A percentile compares a stretch with the other conserved stretches of the same genome.
These are phyloP conservation scores for Neuroterus valhalla DNA, from an alignment of 1,140 invertebrate species.

Conservation along the genomic window DNA sequence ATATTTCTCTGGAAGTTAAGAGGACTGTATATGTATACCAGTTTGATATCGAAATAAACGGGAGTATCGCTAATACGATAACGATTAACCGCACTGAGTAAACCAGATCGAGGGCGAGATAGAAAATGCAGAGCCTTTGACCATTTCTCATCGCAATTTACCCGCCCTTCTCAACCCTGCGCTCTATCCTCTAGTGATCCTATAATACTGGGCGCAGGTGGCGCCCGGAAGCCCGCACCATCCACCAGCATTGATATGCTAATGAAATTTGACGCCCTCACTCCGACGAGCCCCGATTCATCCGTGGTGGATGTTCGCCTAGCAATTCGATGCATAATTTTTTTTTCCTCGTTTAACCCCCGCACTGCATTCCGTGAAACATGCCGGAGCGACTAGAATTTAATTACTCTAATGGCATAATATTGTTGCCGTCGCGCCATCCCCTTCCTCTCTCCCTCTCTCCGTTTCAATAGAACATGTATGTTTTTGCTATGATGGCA, in stretches of 20 bases:
- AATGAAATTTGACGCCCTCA: constrained; percentile 76
- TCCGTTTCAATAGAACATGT: background rate
- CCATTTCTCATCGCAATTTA: constrained; percentile 57
- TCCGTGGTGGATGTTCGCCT: background rate
- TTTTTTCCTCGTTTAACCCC: constrained; percentile 67
- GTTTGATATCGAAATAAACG: constrained; percentile 26
- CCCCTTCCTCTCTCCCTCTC: no score
- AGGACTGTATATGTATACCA: background rate
- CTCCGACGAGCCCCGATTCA: constrained; percentile 38
- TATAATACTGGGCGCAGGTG: constrained; percentile 73
- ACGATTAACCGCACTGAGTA: constrained; percentile 54
- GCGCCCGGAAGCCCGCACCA: constrained; percentile 68
- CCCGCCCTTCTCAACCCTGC: constrained; percentile 44
- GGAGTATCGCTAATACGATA: constrained; percentile 52
- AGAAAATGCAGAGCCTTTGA: constrained; percentile 41
- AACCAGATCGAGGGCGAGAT: constrained; percentile 52
- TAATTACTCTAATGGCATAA: constrained; percentile 71
- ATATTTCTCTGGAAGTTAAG: background rate
- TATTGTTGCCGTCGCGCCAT: constrained; percentile 58
- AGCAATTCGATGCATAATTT: constrained; percentile 57
- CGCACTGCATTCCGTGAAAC: constrained; percentile 53
- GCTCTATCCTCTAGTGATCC: constrained; percentile 65
- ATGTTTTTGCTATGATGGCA: background rate
- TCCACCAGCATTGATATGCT: constrained; percentile 76
- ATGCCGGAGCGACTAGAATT: constrained; percentile 58